Base-by-base conservation (phyloP, 2,888 invertebrate species). In the Coremacera marginata region DNA sequence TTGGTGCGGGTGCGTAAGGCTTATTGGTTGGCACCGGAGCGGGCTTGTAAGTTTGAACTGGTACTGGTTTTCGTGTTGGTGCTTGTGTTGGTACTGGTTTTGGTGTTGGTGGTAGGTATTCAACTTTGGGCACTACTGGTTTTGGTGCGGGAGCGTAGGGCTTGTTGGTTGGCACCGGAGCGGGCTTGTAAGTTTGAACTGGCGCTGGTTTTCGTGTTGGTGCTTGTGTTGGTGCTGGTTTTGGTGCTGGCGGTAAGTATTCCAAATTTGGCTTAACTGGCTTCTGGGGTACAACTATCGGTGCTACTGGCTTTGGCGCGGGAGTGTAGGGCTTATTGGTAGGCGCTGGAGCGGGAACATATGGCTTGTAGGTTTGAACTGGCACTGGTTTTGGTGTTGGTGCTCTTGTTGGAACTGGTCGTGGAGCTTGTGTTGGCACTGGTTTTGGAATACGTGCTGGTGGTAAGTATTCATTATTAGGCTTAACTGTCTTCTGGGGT, bases 401-500 rank as follows among this genome's bases (percentile, higher is more conserved):
- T 5, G 60, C 34, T 1, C 68, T 74, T 0, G 52, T 25, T n/a
- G 76, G 71, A 9, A 44, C 22, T 11, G 22, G 77, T 73, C 31
- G 77, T 70, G 44, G 31, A 3, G 60, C 22, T 11, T 16, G 77
- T 73, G 31, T 79, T 70, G 74, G 73, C 57, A 44, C 77, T 25
- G 37, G 44, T 44, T 31, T 31, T 31, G 31, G 31, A n/a, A n/a
- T n/a, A n/a, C n/a, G n/a, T 70, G 31, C 77, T 25, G 37, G 44
- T 44, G 44, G 44, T 11, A 77, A 72, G 65, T 62, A 11, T n/a
- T 44, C 11, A 37, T 5, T 37, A 37, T 37, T 37, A 11, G 82
- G 80, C 9, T n/a, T n/a, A n/a, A n/a, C n/a, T n/a, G n/a, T n/a
- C n/a, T 79, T 80, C 77, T 77, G 49, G 78, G 79, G 79, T 27